These are phyloP conservation scores for Paedocypris sp. DNA, from an alignment of 2,113 vertebrate genomes.

Conservation along the genomic window DNA sequence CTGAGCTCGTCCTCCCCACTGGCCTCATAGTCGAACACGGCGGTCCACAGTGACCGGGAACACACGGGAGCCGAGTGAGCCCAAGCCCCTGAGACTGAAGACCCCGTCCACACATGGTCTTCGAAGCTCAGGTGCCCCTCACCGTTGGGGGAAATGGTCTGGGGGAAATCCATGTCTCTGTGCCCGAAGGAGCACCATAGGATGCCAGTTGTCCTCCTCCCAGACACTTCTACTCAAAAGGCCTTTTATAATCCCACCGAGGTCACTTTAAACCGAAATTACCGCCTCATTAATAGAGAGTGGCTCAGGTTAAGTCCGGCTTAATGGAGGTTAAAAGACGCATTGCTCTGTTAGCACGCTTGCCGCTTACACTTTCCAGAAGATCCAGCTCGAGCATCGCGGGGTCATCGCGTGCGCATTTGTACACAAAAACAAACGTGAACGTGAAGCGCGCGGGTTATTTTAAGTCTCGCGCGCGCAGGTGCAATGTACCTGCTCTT, in stretches of 20 bases:
- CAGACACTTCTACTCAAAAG: neutral
- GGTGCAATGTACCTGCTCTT: slow-evolving; percentile 24
- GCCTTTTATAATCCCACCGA: neutral
- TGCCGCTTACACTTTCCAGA: no score
- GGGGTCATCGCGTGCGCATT: neutral
- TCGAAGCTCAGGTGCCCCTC: slow-evolving; percentile 56
- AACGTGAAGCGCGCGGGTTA: neutral
- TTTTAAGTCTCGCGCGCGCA: slow-evolving; percentile 15
- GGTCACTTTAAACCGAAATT: neutral
- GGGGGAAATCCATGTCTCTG: slow-evolving; percentile 68
- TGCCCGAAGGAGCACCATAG: slow-evolving; percentile 60
- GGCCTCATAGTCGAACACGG: slow-evolving; percentile 76
- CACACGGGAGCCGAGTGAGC: slow-evolving; percentile 63
- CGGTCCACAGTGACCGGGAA: slow-evolving; percentile 69
- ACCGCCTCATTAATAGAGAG: neutral
- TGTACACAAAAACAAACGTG: neutral
- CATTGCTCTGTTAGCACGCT: slow-evolving; percentile 10
- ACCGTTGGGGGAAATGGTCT: slow-evolving; percentile 70
- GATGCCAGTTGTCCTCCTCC: slow-evolving; percentile 36
- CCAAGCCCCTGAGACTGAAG: slow-evolving; percentile 54
- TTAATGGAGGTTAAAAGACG: neutral
- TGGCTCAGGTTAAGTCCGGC: neutral
- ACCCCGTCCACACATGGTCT: slow-evolving; percentile 55
- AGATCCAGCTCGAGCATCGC: no score
- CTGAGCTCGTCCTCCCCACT: slow-evolving; percentile 80